Evolutionary conservation across 2,797 vertebrate species (phyloP), one percentile per base, ranked within the genome.

Genomic region (Pelobates cultripes): DNA sequence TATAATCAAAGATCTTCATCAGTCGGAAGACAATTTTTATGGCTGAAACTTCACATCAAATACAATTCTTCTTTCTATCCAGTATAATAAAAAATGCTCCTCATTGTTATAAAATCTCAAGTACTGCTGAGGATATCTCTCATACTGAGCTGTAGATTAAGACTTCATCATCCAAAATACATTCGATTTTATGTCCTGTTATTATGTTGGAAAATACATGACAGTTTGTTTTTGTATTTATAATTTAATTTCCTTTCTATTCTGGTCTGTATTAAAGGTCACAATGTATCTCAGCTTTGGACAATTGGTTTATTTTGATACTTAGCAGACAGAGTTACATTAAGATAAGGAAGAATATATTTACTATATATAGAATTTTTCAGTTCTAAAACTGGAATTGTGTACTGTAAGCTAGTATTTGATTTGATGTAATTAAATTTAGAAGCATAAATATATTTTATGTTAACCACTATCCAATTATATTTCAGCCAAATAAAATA

Each of bases 211-310:
- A 64, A 17, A 64, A 64, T 64, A 17, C 17, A 64, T 40, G 64
- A 43, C 53, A 69, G 55, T 71, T 71, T 70, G 66, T 76, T 70
- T 53, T 44, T 76, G 15, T 51, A 12, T 45, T 7, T 43, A 28
- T 82, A 72, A 82, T 78, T 66, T 13, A 53, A 77, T 82, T 82
- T 82, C 61, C 80, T 67, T 82, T 73, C 80, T 82, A 82, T 82
- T 82, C 75, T 78, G 69, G 61, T 78, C 47, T 73, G 9, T 77
- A 77, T 73, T 77, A 82, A 57, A 77, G 76, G 5, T 43, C 12
- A 40, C 14, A 76, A 70, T 81, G 55, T 63, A 75, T 45, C 42
- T 71, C 6, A 66, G 61, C 42, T 13, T 67, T 43, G 40, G 60
- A 57, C 68, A 82, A 82, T 77, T 77, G n/a, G 69, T 67, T 77